Percentiles rank a stretch among this genome's conserved stretches.
These are phyloP conservation scores for Carassius gibelio DNA, from an alignment of 2,113 vertebrate genomes.

Conservation along the genomic window DNA sequence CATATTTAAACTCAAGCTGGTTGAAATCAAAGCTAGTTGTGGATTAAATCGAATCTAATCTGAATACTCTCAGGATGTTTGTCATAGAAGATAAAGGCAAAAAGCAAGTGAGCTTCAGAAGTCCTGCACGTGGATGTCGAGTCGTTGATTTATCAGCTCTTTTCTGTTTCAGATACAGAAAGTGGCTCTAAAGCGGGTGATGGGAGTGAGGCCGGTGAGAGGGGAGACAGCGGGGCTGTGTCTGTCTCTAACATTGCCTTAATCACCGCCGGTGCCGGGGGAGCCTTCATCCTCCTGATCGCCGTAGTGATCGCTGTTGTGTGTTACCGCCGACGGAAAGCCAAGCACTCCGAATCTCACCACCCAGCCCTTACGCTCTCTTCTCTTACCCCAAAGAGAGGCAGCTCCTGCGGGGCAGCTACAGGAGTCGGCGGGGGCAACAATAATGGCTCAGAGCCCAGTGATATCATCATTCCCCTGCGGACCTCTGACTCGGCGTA, in stretches of 20 bases:
- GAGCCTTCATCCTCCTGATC: conserved; percentile 74
- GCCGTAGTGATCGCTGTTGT: conserved; percentile 73
- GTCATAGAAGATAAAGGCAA: neutral
- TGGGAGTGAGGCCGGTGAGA: conserved; percentile 35
- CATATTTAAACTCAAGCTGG: neutral
- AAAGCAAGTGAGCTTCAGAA: neutral
- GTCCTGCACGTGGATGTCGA: too few relatives aligned
- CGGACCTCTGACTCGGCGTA: conserved; percentile 77
- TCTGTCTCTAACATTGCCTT: conserved; percentile 74
- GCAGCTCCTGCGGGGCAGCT: conserved; percentile 31
- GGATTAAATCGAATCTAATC: conserved; percentile 11
- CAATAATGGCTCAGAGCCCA: conserved; percentile 75
- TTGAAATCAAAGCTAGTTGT: conserved; percentile 21
- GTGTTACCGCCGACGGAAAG: conserved; percentile 75
- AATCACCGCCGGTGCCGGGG: conserved; percentile 75
- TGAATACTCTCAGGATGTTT: neutral
- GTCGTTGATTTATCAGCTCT: neutral
- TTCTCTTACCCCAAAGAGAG: conserved; percentile 61
- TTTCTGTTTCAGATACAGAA: conserved; percentile 16
- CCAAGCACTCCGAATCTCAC: conserved; percentile 78
- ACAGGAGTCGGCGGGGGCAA: conserved; percentile 49
- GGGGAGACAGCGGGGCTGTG: conserved; percentile 66
- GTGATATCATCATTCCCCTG: conserved; percentile 82
- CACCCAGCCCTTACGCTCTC: conserved; percentile 74
- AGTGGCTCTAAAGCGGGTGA: conserved; percentile 22